These are phyloP conservation scores for Acrossocheilus wenchowensis DNA, from an alignment of 2,797 vertebrate genomes.

Conservation along the genomic window DNA sequence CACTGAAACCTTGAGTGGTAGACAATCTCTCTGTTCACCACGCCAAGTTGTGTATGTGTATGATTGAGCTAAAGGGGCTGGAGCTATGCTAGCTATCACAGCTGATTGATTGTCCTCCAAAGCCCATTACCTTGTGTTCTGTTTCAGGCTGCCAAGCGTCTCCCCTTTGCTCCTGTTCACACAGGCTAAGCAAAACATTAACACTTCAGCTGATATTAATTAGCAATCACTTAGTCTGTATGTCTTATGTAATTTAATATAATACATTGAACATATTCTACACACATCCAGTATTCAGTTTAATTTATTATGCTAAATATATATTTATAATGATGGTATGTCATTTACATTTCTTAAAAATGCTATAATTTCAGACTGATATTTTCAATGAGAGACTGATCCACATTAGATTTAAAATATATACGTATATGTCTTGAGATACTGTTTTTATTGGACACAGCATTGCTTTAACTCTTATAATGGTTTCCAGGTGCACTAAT, in stretches of 20 bases:
- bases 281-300: background rate
- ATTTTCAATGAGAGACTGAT: background rate
- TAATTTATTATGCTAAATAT: background rate
- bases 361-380: background rate
- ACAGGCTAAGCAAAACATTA: constrained; percentile 50
- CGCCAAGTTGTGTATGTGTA: constrained; percentile 65
- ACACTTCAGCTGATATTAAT: constrained; percentile 14
- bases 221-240: constrained; percentile 16
- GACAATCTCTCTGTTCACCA: constrained; percentile 66
- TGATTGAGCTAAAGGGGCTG: constrained; percentile 57
- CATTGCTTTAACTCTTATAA: constrained; percentile 1
- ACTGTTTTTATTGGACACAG: constrained; percentile 27
- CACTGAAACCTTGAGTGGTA: constrained; percentile 60
- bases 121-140: constrained; percentile 74
- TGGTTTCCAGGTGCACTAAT: constrained; percentile 38
- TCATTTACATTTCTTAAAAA: background rate
- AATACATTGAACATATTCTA: background rate
- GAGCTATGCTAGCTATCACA: constrained; percentile 64
- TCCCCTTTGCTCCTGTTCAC: constrained; percentile 62
- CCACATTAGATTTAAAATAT: background rate
- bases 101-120: constrained; percentile 65
- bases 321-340: background rate
- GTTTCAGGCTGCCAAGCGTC: constrained; percentile 69
- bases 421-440: background rate
- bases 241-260: background rate